A percentile compares a stretch with the other conserved stretches of the same genome.
These are phyloP conservation scores for Dione vanillae DNA, from an alignment of 2,888 invertebrate genomes.

Conservation along the genomic window DNA sequence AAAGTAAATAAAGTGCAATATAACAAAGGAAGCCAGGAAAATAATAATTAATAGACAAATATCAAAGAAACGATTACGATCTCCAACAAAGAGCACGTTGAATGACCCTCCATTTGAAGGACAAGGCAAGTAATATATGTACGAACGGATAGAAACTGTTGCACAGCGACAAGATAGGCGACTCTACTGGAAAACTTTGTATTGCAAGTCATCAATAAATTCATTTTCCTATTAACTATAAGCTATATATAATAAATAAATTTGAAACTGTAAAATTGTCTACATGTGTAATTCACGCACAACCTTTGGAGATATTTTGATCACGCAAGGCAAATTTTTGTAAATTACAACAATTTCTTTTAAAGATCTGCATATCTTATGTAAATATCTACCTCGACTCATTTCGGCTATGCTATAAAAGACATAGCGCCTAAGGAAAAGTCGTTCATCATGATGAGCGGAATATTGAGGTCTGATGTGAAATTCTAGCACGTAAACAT, in stretches of 20 bases:
- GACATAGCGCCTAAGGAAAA: no score
- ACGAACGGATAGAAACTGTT: conserved; percentile 10
- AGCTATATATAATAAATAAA: neutral
- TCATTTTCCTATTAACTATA: neutral
- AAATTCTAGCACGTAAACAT: no score
- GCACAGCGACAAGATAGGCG: neutral
- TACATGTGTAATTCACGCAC: no score
- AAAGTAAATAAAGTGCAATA: conserved; percentile 26
- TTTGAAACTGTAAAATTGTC: neutral
- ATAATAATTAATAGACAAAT: conserved; percentile 34
- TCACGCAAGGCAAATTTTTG: no score
- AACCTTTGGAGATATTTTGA: no score
- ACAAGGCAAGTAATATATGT: conserved; percentile 10
- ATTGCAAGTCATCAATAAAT: neutral
- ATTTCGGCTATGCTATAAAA: no score
- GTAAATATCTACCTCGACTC: no score
- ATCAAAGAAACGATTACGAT: conserved; percentile 25
- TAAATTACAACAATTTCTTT: no score
- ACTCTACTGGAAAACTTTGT: neutral
- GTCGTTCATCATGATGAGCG: no score
- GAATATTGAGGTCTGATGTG: no score
- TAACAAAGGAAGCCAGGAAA: conserved; percentile 35
- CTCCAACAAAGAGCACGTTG: conserved; percentile 27
- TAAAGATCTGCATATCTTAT: no score
- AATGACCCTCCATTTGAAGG: conserved; percentile 10